Evolutionary conservation across 2,888 invertebrate species (phyloP).

Genomic region (Drosophila algonquin): DNA sequence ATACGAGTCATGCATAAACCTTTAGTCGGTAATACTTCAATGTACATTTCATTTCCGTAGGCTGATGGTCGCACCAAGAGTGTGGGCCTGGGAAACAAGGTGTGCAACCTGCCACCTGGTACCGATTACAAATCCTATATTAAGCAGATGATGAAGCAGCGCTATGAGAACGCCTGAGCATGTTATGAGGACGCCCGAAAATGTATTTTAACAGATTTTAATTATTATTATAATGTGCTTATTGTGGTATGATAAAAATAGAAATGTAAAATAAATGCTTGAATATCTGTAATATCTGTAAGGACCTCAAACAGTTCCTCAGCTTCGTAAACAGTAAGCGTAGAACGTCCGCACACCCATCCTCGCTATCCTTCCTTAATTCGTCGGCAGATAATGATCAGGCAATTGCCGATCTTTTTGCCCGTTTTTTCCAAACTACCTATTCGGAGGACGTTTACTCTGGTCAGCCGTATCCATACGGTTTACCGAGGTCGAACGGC

Average conservation of each 20-base stretch:
- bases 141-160: conserved; percentile 84
- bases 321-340: no score
- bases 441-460: no score
- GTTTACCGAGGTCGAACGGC: no score
- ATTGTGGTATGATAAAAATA: background rate
- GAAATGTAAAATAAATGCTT: background rate
- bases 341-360: no score
- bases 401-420: no score
- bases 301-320: no score
- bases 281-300: no score
- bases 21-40: background rate
- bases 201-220: background rate
- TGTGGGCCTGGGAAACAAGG: conserved; percentile 94
- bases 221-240: background rate
- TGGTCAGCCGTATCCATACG: no score
- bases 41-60: conserved; percentile 38
- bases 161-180: conserved; percentile 82
- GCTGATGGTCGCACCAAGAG: conserved; percentile 86
- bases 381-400: no score
- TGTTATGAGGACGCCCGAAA: background rate
- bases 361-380: no score
- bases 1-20: background rate
- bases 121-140: conserved; percentile 84
- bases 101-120: conserved; percentile 79
- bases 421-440: no score